These are phyloP conservation scores for Chrysopa pallens DNA, from an alignment of 1,140 invertebrate species.

Conservation along the genomic window DNA sequence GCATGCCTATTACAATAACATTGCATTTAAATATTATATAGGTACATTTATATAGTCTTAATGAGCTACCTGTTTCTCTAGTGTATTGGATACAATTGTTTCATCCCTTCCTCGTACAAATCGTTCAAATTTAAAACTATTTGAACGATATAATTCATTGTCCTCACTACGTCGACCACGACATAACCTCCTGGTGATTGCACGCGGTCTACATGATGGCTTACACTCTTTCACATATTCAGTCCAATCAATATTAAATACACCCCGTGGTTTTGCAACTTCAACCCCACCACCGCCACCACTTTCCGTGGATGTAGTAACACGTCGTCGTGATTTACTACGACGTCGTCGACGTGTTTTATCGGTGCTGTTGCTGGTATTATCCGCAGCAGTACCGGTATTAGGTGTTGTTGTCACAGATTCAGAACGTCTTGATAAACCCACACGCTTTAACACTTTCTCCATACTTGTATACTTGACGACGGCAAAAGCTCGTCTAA, in stretches of 20 bases:
- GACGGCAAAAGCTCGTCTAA: not conserved
- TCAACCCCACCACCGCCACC: not conserved
- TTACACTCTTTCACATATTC: conserved; percentile 22
- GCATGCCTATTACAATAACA: too few species aligned
- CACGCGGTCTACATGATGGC: conserved; percentile 18
- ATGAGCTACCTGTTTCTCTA: conserved; percentile 31
- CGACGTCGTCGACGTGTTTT: conserved; percentile 13
- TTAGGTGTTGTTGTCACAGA: not conserved
- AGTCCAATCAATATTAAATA: conserved; percentile 22
- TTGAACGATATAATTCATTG: conserved; percentile 65
- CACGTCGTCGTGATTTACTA: conserved; percentile 15
- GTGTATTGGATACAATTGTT: conserved; percentile 23
- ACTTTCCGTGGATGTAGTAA: not conserved
- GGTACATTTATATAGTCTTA: not conserved
- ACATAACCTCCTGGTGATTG: conserved; percentile 43
- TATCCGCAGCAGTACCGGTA: conserved; percentile 2
- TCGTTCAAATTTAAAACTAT: conserved; percentile 68
- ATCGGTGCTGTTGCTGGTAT: not conserved
- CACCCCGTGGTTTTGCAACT: conserved; percentile 15
- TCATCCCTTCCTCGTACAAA: conserved; percentile 52
- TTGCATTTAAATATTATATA: too few species aligned
- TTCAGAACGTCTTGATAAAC: conserved; percentile 17
- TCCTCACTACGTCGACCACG: conserved; percentile 40
- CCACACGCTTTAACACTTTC: conserved; percentile 21
- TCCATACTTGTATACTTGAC: conserved; percentile 12